A percentile compares a stretch with the other conserved stretches of the same genome.
Conservation (phyloP, 2,888 invertebrate genomes). For the Bhutanitis thaidina region DNA sequence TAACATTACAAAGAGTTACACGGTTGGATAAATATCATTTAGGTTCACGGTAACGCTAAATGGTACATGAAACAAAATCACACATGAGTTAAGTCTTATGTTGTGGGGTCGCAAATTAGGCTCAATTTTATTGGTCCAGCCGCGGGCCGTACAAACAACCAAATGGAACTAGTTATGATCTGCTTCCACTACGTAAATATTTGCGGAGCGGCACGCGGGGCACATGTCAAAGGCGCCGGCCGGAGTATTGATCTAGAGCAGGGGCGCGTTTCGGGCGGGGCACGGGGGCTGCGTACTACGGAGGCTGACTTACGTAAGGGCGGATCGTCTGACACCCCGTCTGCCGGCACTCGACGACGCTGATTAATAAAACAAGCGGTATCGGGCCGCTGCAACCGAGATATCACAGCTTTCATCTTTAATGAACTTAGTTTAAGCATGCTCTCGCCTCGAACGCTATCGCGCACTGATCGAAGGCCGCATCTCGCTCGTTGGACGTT, state of each 20-base stretch:
- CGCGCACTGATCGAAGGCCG: conserved; percentile 7
- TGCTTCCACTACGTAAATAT: conserved; percentile 77
- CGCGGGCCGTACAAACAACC: conserved; percentile 43
- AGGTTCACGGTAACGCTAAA: background rate
- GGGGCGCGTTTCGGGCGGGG: conserved; percentile 29
- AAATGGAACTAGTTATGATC: conserved; percentile 72
- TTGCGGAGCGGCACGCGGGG: conserved; percentile 69
- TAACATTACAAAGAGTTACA: no score
- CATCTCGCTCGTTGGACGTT: conserved; percentile 6
- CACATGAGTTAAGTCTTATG: conserved; percentile 21
- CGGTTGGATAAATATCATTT: no score
- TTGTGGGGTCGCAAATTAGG: conserved; percentile 36
- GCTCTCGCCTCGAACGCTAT: conserved; percentile 24
- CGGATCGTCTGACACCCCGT: conserved; percentile 71
- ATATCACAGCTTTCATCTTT: conserved; percentile 50
- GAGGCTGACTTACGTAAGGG: conserved; percentile 72
- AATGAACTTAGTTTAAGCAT: conserved; percentile 46
- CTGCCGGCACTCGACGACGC: conserved; percentile 50
- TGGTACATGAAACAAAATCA: conserved; percentile 1
- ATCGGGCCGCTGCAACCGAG: conserved; percentile 54
- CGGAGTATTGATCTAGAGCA: conserved; percentile 76
- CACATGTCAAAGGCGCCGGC: conserved; percentile 78
- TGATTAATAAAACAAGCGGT: conserved; percentile 72
- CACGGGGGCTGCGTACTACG: conserved; percentile 40
- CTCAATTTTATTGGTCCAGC: conserved; percentile 35